These are phyloP conservation scores for Cephus cinctus DNA, from an alignment of 1,140 invertebrate genomes.

Conservation along the genomic window DNA sequence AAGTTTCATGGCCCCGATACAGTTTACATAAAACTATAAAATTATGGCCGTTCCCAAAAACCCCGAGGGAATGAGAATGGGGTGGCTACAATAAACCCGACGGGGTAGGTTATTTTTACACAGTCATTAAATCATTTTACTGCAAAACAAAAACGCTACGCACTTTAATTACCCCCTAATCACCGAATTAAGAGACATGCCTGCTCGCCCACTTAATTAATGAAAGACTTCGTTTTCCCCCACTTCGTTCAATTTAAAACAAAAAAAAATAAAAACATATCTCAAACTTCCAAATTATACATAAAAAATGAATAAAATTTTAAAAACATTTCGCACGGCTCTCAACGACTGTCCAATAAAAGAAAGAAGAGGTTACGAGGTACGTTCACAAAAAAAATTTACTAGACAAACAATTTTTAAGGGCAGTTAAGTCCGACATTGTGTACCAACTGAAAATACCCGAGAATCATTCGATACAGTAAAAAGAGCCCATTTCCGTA, in stretches of 20 bases:
- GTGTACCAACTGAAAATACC: slow-evolving; percentile 10
- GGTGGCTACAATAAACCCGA: too few species aligned
- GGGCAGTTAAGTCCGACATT: slow-evolving; percentile 34
- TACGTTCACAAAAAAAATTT: too few species aligned
- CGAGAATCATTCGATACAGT: slow-evolving; percentile 24
- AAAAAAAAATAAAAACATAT: too few species aligned
- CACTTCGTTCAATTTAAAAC: too few species aligned
- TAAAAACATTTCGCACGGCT: too few species aligned
- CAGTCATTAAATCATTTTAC: slow-evolving; percentile 32
- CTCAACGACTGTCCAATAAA: too few species aligned
- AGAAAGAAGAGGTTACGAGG: too few species aligned
- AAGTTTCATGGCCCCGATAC: slow-evolving; percentile 27
- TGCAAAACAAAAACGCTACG: slow-evolving; percentile 24
- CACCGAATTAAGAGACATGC: slow-evolving; percentile 27
- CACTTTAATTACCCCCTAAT: slow-evolving; percentile 31
- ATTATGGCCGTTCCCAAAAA: slow-evolving; percentile 39
- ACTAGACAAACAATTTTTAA: slow-evolving; percentile 50
- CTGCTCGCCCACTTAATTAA: too few species aligned
- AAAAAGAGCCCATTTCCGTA: slow-evolving; percentile 24
- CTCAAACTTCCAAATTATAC: too few species aligned
- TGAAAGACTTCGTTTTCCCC: too few species aligned
- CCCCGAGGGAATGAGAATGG: slow-evolving; percentile 29
- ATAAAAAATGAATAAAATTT: too few species aligned
- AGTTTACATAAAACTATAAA: slow-evolving; percentile 52
- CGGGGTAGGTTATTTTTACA: slow-evolving; percentile 40